Evolutionary conservation across 2,888 invertebrate species (phyloP).

Genomic region (Drepana falcataria): DNA sequence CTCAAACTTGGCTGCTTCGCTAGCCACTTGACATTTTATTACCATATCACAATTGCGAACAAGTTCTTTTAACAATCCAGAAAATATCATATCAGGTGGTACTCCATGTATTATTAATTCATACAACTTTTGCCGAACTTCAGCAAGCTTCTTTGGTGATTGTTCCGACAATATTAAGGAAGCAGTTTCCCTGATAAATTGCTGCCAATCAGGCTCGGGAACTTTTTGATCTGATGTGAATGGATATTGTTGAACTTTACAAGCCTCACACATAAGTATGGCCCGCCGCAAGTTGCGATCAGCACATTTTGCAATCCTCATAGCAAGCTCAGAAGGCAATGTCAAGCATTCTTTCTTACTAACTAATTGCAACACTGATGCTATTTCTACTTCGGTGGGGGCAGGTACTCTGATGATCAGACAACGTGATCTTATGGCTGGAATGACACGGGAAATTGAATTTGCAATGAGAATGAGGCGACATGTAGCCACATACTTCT

Average conservation of each 20-base stretch:
- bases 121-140: conserved; percentile 92
- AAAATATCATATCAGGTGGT: conserved; percentile 94
- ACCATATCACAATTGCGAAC: conserved; percentile 93
- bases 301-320: conserved; percentile 86
- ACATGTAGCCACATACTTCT: conserved; percentile 97
- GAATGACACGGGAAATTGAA: conserved; percentile 96
- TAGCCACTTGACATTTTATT: conserved; percentile 90
- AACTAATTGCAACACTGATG: conserved; percentile 80
- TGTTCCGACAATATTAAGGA: conserved; percentile 92
- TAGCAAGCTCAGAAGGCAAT: conserved; percentile 86
- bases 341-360: conserved; percentile 90
- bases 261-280: conserved; percentile 94
- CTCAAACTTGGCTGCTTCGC: conserved; percentile 93
- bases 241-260: conserved; percentile 94
- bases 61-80: conserved; percentile 89
- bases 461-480: conserved; percentile 95
- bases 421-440: conserved; percentile 97
- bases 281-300: conserved; percentile 95
- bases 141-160: conserved; percentile 88
- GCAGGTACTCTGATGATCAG: conserved; percentile 94
- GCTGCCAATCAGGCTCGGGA: conserved; percentile 95
- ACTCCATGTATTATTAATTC: conserved; percentile 96
- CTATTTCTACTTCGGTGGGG: conserved; percentile 88
- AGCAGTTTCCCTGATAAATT: conserved; percentile 92
- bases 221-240: conserved; percentile 89